Conservation (phyloP, 1,140 invertebrate species). For the Diachasma alloeum region DNA sequence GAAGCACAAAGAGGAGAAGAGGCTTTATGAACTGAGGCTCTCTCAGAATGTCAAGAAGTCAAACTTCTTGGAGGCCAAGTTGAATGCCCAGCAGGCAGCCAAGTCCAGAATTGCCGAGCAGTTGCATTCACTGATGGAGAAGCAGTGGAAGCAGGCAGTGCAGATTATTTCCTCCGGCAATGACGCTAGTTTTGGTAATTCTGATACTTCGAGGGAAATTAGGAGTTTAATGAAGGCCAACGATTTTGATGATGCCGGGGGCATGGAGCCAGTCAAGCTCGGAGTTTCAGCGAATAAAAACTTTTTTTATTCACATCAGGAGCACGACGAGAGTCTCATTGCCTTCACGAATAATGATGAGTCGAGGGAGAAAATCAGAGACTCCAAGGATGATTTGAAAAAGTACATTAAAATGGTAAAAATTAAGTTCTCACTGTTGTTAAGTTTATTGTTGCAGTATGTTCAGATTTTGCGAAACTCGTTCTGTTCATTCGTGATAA, state of each 20-base stretch:
- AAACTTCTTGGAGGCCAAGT: slow-evolving; percentile 69
- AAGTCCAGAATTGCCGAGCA: slow-evolving; percentile 75
- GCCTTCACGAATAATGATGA: slow-evolving; percentile 51
- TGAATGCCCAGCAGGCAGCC: slow-evolving; percentile 66
- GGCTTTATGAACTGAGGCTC: slow-evolving; percentile 72
- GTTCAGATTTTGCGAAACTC: background rate
- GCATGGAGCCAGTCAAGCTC: slow-evolving; percentile 46
- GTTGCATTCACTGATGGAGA: slow-evolving; percentile 80
- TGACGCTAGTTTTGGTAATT: slow-evolving; percentile 50
- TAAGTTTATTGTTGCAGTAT: background rate
- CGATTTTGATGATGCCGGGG: slow-evolving; percentile 36
- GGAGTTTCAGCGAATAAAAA: slow-evolving; percentile 36
- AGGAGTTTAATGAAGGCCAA: slow-evolving; percentile 42
- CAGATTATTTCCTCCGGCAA: slow-evolving; percentile 70
- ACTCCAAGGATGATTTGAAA: slow-evolving; percentile 52
- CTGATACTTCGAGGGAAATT: slow-evolving; percentile 40
- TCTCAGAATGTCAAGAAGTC: slow-evolving; percentile 73
- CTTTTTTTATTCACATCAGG: slow-evolving; percentile 32
- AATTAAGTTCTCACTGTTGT: slow-evolving; percentile 18
- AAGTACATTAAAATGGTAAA: slow-evolving; percentile 60
- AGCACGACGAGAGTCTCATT: slow-evolving; percentile 48
- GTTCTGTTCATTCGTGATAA: background rate
- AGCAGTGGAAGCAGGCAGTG: slow-evolving; percentile 79
- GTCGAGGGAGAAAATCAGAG: slow-evolving; percentile 43
- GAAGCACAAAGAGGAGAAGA: slow-evolving; percentile 79